Conservation (phyloP, 2,797 vertebrate species). For the Gadopsis marmoratus region DNA sequence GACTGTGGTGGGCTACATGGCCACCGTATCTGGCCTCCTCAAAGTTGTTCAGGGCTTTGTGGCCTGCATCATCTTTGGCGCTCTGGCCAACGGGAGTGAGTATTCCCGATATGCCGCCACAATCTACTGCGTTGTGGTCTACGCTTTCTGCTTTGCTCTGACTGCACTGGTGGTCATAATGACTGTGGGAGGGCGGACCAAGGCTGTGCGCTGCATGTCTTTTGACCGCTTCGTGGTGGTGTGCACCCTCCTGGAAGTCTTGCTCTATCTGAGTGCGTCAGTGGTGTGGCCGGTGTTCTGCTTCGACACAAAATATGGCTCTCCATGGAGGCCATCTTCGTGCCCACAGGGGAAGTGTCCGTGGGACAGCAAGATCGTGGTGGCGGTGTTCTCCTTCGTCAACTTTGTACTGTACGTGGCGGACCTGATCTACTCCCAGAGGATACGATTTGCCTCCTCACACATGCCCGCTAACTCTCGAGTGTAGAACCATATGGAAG, state of each 20-base stretch:
- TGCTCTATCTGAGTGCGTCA: slow-evolving; percentile 91
- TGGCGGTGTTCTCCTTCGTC: slow-evolving; percentile 91
- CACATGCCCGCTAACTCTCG: slow-evolving; percentile 49
- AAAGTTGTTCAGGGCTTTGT: slow-evolving; percentile 95
- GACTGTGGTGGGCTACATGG: slow-evolving; percentile 91
- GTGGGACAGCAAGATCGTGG: slow-evolving; percentile 94
- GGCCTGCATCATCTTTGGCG: slow-evolving; percentile 92
- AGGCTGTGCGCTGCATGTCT: slow-evolving; percentile 84
- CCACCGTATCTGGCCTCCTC: slow-evolving; percentile 91
- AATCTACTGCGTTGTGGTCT: slow-evolving; percentile 92
- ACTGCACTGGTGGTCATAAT: slow-evolving; percentile 86
- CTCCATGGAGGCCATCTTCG: slow-evolving; percentile 82
- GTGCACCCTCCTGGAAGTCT: slow-evolving; percentile 88
- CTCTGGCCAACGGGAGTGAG: slow-evolving; percentile 88
- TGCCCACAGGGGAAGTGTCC: slow-evolving; percentile 89
- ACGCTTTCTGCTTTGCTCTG: slow-evolving; percentile 89
- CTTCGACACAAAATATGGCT: slow-evolving; percentile 93
- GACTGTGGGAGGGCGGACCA: slow-evolving; percentile 87
- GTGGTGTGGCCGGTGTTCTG: slow-evolving; percentile 96
- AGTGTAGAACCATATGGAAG: slow-evolving; percentile 28
- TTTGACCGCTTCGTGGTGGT: slow-evolving; percentile 90
- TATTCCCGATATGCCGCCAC: slow-evolving; percentile 86
- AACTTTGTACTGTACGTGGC: slow-evolving; percentile 90
- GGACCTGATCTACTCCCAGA: slow-evolving; percentile 92
- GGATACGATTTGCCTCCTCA: slow-evolving; percentile 82